Evolutionary conservation across 2,113 vertebrate species (phyloP).

Genomic region (Thymallus thymallus): DNA sequence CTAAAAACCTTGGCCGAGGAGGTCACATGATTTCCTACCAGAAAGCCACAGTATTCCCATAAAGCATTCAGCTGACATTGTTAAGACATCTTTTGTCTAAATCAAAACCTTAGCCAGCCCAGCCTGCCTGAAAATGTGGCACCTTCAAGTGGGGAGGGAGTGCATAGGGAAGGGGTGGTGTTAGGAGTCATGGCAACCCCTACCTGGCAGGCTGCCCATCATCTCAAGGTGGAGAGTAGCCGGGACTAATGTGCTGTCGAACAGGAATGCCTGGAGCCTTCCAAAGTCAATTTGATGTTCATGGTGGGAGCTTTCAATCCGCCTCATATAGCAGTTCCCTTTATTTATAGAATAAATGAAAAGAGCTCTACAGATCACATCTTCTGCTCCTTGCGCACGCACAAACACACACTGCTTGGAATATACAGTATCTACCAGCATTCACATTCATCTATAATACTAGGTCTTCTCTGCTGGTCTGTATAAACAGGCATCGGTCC

Average conservation of each 20-base stretch:
- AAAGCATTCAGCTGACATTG: conserved; percentile 91
- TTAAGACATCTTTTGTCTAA: conserved; percentile 96
- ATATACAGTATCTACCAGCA: no score
- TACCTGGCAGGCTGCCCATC: conserved; percentile 91
- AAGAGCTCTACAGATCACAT: conserved; percentile 27
- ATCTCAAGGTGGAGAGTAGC: conserved; percentile 81
- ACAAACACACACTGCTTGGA: neutral
- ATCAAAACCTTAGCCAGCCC: conserved; percentile 89
- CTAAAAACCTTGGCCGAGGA: conserved; percentile 84
- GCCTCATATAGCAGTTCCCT: conserved; percentile 76
- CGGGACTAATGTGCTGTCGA: conserved; percentile 84
- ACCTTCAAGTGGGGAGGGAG: conserved; percentile 77
- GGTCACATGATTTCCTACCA: conserved; percentile 89
- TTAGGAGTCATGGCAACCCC: conserved; percentile 96
- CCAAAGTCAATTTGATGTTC: conserved; percentile 88
- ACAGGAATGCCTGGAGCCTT: conserved; percentile 83
- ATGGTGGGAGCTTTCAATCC: conserved; percentile 81
- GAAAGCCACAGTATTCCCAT: conserved; percentile 86
- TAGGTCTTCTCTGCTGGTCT: neutral
- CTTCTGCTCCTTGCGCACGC: neutral
- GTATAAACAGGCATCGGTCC: neutral
- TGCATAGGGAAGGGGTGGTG: conserved; percentile 58
- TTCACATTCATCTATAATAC: no score
- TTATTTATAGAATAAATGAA: conserved; percentile 54
- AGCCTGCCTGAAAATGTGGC: conserved; percentile 85